Percentiles rank a stretch among this genome's conserved stretches.
Conservation (phyloP, 1,140 invertebrate genomes). For the Drosophila parvula region DNA sequence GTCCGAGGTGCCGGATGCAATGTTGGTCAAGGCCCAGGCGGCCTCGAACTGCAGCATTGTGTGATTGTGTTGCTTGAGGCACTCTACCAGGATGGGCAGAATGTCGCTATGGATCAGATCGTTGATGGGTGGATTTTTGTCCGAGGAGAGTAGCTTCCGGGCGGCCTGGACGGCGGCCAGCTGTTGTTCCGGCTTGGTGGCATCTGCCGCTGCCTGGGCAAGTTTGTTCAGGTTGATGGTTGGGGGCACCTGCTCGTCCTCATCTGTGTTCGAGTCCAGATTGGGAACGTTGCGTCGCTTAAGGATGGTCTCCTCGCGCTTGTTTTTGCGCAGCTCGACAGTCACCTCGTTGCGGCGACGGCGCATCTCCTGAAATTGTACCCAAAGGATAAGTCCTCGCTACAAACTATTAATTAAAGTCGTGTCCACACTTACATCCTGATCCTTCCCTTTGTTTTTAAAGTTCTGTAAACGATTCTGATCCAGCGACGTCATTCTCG, state of each 20-base stretch:
- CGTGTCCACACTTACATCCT: constrained; percentile 93
- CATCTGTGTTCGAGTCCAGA: constrained; percentile 92
- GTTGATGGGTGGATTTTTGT: constrained; percentile 99
- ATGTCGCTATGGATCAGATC: constrained; percentile 96
- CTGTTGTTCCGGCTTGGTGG: constrained; percentile 89
- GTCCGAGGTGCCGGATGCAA: constrained; percentile 97
- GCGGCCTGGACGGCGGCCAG: constrained; percentile 93
- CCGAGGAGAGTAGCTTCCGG: constrained; percentile 97
- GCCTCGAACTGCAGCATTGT: constrained; percentile 98
- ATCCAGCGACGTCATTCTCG: constrained; percentile 74
- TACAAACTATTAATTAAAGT: neutral
- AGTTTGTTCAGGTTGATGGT: constrained; percentile 86
- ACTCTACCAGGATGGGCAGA: constrained; percentile 96
- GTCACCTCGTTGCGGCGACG: constrained; percentile 97
- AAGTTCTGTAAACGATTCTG: constrained; percentile 93
- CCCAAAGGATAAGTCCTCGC: neutral
- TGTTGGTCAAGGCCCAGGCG: constrained; percentile 99
- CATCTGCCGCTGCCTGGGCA: constrained; percentile 89
- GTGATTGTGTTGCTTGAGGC: constrained; percentile 94
- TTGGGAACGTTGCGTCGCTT: constrained; percentile 97
- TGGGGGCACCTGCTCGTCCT: constrained; percentile 87
- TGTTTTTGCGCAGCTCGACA: constrained; percentile 97
- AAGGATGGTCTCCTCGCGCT: constrained; percentile 97
- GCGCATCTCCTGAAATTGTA: constrained; percentile 92
- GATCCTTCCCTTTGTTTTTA: constrained; percentile 98